Percentiles rank a stretch among this genome's conserved stretches.
Evolutionary conservation across 2,888 invertebrate species (phyloP).

Genomic region (Patella depressa): DNA sequence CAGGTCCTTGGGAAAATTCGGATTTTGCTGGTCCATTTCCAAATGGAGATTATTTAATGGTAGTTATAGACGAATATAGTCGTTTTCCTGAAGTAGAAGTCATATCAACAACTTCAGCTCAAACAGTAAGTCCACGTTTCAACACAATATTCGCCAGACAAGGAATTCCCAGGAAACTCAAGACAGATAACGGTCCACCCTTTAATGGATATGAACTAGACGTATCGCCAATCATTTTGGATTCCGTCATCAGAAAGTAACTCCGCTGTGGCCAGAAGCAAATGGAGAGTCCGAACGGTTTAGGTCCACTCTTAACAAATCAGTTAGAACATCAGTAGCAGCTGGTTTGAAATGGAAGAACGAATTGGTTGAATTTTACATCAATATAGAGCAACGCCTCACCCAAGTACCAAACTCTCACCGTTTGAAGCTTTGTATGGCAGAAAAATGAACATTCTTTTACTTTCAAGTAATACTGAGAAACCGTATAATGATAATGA

Average conservation of each 20-base stretch:
- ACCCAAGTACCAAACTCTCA: neutral
- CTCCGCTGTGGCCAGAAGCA: constrained; percentile 40
- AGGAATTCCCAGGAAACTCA: constrained; percentile 36
- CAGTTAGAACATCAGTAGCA: neutral
- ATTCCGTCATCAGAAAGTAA: constrained; percentile 39
- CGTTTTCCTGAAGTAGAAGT: constrained; percentile 40
- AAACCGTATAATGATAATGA: too few relatives aligned
- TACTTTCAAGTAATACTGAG: neutral
- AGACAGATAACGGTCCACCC: constrained; percentile 40
- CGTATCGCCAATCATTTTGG: neutral
- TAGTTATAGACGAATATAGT: constrained; percentile 42
- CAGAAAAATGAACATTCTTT: neutral
- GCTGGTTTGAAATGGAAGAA: neutral
- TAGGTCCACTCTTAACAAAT: constrained; percentile 34
- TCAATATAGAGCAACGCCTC: neutral
- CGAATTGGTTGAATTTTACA: neutral
- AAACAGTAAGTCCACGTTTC: constrained; percentile 30
- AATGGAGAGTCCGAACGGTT: constrained; percentile 43
- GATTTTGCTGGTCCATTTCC: constrained; percentile 16
- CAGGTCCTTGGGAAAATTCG: constrained; percentile 28
- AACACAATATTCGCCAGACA: constrained; percentile 33
- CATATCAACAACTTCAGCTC: constrained; percentile 27
- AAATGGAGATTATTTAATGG: constrained; percentile 33
- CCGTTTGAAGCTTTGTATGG: neutral
- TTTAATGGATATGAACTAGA: constrained; percentile 29